phyloP scores from a whole-genome alignment of 37 sponge, comb jelly and placozoan genomes.

The Chondrilla cf. caribensis region DNA sequence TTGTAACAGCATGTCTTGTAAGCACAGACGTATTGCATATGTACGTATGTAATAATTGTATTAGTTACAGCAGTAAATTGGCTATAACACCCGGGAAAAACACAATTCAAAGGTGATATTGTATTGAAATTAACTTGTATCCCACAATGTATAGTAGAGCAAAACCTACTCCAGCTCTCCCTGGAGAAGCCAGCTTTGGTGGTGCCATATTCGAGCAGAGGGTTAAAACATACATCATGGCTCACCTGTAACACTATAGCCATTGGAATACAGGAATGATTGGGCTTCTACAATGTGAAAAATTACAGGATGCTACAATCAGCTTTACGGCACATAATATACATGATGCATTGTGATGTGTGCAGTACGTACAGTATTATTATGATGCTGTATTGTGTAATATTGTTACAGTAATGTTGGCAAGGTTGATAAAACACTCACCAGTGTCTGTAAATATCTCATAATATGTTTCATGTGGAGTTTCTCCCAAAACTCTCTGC shows the following conservation, averaged over 20 bases:
- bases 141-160: neutral
- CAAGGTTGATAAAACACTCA: constrained; percentile 5
- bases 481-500: constrained; percentile 55
- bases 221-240: too few species aligned
- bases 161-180: too few species aligned
- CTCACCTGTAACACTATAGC: too few species aligned
- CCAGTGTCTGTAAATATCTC: constrained; percentile 42
- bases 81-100: neutral
- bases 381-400: neutral
- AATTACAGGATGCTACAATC: neutral
- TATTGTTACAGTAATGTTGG: too few species aligned
- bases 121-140: too few species aligned
- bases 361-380: neutral
- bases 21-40: neutral
- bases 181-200: too few species aligned
- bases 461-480: neutral
- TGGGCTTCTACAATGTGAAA: neutral
- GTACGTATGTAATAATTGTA: neutral
- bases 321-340: neutral
- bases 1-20: too few species aligned
- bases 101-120: neutral
- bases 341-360: neutral
- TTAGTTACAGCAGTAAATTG: neutral
- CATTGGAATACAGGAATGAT: too few species aligned
- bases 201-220: too few species aligned